Base-by-base conservation (phyloP, 2,888 invertebrate genomes). In the Diplazon laetatorius region DNA sequence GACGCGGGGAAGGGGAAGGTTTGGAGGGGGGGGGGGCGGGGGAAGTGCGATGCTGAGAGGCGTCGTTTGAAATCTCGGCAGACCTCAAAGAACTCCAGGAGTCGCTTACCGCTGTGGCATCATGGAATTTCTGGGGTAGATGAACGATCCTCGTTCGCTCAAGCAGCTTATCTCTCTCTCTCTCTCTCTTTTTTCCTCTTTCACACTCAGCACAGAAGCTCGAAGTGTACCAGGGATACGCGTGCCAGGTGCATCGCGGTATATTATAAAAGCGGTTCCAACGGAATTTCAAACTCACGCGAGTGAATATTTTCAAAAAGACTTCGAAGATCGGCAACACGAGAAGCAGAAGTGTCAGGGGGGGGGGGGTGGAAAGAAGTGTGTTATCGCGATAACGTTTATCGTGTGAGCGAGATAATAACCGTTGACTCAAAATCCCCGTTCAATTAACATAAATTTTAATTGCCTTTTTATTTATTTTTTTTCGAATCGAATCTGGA, bases 181-280 rank as follows among this genome's bases (percentile, higher is more conserved):
- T 35, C 65, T 68, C 57, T 72, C 46, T 75, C 59, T 48, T 14
- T 65, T 52, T 44, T 16, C 12, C 46, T 71, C 6, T 30, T 30
- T 30, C 30, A 5, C 30, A 10, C 52, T 52, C 52, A 10, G 37
- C 57, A 44, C 65, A 20, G 60, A 44, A 62, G 39, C 12, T 16
- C 4, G 12, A 30, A 18, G 10, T 5, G 39, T 2, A 37, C 10
- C 22, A 16, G 50, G 59, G 20, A 18, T 46, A 55, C 76, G 72
- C 75, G 76, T 74, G 81, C 80, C 79, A 81, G 82, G 81, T 82
- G 83, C 78, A 83, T 76, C 78, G 77, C 79, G 77, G 75, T 81
- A 79, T 80, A 66, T 71, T 42, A 66, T 42, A 57, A 69, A n/a
- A 52, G 62, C 48, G 42, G 25, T 57, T n/a, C 57, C 50, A 55